A percentile compares a stretch with the other conserved stretches of the same genome.
Evolutionary conservation across 2,113 vertebrate genomes (phyloP).

Genomic region (Pseudolaguvia tuberculata): DNA sequence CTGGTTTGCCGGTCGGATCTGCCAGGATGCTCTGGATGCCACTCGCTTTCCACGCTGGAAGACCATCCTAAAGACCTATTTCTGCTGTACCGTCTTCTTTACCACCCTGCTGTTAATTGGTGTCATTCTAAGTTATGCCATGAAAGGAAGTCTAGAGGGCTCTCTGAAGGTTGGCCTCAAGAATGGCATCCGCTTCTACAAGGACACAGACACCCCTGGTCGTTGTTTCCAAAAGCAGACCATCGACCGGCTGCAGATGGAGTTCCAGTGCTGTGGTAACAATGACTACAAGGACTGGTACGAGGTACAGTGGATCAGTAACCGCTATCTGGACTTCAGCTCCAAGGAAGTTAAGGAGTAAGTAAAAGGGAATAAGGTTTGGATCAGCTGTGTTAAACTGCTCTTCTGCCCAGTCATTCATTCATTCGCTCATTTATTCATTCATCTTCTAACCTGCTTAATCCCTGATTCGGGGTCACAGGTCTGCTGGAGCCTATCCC

Average conservation of each 20-base stretch:
- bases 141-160: slow-evolving; percentile 71
- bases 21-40: slow-evolving; percentile 72
- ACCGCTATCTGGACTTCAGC: slow-evolving; percentile 76
- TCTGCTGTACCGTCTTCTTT: slow-evolving; percentile 65
- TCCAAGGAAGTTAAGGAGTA: slow-evolving; percentile 78
- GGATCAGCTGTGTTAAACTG: background rate
- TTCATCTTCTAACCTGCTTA: too few relatives aligned
- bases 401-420: background rate
- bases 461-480: too few relatives aligned
- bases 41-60: slow-evolving; percentile 73
- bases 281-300: slow-evolving; percentile 79
- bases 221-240: slow-evolving; percentile 79
- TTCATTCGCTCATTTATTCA: too few relatives aligned
- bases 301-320: slow-evolving; percentile 81
- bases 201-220: slow-evolving; percentile 78
- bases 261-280: slow-evolving; percentile 78
- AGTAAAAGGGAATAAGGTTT: slow-evolving; percentile 48
- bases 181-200: slow-evolving; percentile 77
- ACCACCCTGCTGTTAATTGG: slow-evolving; percentile 68
- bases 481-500: too few relatives aligned
- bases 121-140: slow-evolving; percentile 70
- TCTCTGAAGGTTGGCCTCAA: slow-evolving; percentile 74
- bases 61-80: slow-evolving; percentile 70
- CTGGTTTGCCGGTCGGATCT: slow-evolving; percentile 69
- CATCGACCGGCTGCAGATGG: slow-evolving; percentile 78